These are phyloP conservation scores for Amorpha juglandis DNA, from an alignment of 2,888 invertebrate genomes.

Conservation along the genomic window DNA sequence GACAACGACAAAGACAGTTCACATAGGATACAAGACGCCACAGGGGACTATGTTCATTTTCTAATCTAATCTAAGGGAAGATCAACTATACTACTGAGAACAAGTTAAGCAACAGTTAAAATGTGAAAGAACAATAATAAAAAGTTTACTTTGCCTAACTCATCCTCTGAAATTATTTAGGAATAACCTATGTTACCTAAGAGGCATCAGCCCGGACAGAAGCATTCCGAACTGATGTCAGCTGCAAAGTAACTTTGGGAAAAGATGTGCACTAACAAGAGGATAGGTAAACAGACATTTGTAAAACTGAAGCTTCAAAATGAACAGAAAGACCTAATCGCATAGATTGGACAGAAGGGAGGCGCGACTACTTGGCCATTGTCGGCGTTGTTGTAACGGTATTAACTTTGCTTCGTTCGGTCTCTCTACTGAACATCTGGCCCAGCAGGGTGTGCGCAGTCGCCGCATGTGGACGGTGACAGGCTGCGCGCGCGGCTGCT, in stretches of 20 bases:
- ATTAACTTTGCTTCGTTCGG: conserved; percentile 87
- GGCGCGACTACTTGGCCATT: conserved; percentile 82
- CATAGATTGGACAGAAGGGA: conserved; percentile 82
- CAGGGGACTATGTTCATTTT: conserved; percentile 55
- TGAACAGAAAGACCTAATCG: conserved; percentile 81
- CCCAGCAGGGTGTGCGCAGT: conserved; percentile 92
- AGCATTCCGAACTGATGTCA: conserved; percentile 48
- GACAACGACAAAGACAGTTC: conserved; percentile 55
- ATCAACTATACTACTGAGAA: conserved; percentile 63
- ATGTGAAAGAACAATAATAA: conserved; percentile 14
- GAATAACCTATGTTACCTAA: conserved; percentile 40
- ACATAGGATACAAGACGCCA: conserved; percentile 58
- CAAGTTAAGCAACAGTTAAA: conserved; percentile 49
- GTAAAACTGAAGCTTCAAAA: conserved; percentile 72
- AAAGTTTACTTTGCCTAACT: conserved; percentile 44
- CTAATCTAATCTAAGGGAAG: conserved; percentile 61
- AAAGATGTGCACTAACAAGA: conserved; percentile 72
- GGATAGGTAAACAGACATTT: conserved; percentile 61
- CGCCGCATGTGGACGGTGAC: conserved; percentile 88
- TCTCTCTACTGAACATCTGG: conserved; percentile 88
- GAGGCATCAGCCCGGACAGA: conserved; percentile 42
- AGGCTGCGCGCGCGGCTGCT: conserved; percentile 74
- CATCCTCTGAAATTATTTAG: conserved; percentile 51
- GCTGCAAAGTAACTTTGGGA: conserved; percentile 49
- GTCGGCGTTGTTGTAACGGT: conserved; percentile 79